Percentiles rank a stretch among this genome's conserved stretches.
These are phyloP conservation scores for Nannoperca australis DNA, from an alignment of 2,797 vertebrate species.

Conservation along the genomic window DNA sequence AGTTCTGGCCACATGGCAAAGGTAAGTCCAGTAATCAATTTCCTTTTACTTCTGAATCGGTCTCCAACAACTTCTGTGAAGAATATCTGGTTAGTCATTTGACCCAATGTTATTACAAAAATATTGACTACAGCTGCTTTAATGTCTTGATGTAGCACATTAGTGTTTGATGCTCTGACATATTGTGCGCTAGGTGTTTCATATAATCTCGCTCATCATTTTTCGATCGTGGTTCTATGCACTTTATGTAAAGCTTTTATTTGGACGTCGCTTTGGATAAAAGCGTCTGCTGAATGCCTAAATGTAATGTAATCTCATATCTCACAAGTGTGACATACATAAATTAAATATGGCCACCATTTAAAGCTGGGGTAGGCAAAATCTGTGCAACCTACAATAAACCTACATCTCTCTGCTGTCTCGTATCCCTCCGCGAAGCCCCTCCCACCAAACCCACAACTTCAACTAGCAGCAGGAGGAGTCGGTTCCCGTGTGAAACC, in stretches of 20 bases:
- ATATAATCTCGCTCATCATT: too few species aligned
- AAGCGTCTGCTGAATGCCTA: too few species aligned
- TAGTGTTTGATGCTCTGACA: not conserved
- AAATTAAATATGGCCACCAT: constrained; percentile 3
- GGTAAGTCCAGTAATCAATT: not conserved
- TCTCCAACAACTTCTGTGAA: not conserved
- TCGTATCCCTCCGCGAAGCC: too few species aligned
- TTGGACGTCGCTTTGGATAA: too few species aligned
- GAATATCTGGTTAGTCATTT: not conserved
- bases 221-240: too few species aligned
- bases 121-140: not conserved
- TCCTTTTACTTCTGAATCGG: not conserved
- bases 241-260: too few species aligned
- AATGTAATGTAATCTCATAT: not conserved
- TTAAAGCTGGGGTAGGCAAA: not conserved
- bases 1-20: not conserved
- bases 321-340: not conserved
- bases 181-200: not conserved
- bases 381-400: too few species aligned
- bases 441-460: too few species aligned
- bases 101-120: not conserved
- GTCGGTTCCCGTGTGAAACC: too few species aligned
- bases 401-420: too few species aligned
- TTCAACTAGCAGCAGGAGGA: too few species aligned
- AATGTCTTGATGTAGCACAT: not conserved